A percentile compares a stretch with the other conserved stretches of the same genome.
These are phyloP conservation scores for Meteorus colon DNA, from an alignment of 2,888 invertebrate genomes.

Conservation along the genomic window DNA sequence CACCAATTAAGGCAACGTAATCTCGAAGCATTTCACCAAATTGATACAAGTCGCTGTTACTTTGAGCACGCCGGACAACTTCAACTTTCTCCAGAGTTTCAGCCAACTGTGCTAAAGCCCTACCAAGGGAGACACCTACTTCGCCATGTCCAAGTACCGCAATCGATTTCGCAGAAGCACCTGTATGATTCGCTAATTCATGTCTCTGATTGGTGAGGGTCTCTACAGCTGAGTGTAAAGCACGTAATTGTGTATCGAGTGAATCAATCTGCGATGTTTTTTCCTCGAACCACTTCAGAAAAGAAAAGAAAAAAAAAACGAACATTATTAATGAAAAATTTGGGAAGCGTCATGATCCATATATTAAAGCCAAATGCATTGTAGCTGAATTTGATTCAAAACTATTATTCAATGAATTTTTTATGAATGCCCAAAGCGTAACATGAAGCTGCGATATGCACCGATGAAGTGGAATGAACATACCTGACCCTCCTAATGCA, in stretches of 20 bases:
- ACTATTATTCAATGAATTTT: constrained; percentile 12
- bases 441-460: not conserved
- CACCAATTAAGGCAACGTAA: constrained; percentile 91
- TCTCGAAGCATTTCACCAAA: constrained; percentile 96
- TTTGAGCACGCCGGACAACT: constrained; percentile 90
- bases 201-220: constrained; percentile 89
- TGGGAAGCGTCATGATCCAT: constrained; percentile 10
- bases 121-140: constrained; percentile 92
- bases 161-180: constrained; percentile 88
- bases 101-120: constrained; percentile 91
- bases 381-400: constrained; percentile 4
- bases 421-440: not conserved
- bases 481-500: constrained; percentile 65
- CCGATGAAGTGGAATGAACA: constrained; percentile 49
- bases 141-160: constrained; percentile 95
- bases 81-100: constrained; percentile 85
- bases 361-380: constrained; percentile 27
- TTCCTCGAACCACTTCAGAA: constrained; percentile 96
- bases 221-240: constrained; percentile 90
- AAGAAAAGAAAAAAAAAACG: constrained; percentile 57
- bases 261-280: constrained; percentile 93
- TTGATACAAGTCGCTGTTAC: constrained; percentile 94
- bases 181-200: constrained; percentile 86
- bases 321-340: constrained; percentile 1
- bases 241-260: constrained; percentile 90